Percentiles rank a stretch among this genome's conserved stretches.
Evolutionary conservation across 2,888 invertebrate species (phyloP).

Genomic region (Drosophila suboccidentalis): DNA sequence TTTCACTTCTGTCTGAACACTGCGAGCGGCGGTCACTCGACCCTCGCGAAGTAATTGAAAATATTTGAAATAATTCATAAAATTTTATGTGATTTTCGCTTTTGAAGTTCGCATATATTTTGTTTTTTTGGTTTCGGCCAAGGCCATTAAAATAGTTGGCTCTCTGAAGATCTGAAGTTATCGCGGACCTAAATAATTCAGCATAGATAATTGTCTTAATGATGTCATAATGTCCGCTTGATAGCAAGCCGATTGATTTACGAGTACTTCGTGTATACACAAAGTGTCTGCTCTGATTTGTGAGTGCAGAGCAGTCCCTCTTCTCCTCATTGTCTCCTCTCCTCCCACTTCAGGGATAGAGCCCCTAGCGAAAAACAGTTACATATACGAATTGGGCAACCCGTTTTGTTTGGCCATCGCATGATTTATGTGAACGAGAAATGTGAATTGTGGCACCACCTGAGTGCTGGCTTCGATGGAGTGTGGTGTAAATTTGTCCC

Average conservation of each 20-base stretch:
- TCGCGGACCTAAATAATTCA: constrained; percentile 55
- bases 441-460: constrained; percentile 43
- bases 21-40: constrained; percentile 22
- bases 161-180: constrained; percentile 40
- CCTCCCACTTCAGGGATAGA: neutral
- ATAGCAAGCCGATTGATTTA: constrained; percentile 71
- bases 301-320: constrained; percentile 13
- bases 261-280: constrained; percentile 35
- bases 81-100: constrained; percentile 75
- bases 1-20: constrained; percentile 30
- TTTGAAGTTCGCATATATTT: constrained; percentile 50
- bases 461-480: constrained; percentile 31
- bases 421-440: constrained; percentile 70
- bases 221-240: constrained; percentile 75
- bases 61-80: constrained; percentile 81
- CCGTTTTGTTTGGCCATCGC: constrained; percentile 70
- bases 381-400: constrained; percentile 50
- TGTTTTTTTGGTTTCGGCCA: constrained; percentile 21
- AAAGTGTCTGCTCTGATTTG: constrained; percentile 30
- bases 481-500: constrained; percentile 46
- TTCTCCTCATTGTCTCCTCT: neutral
- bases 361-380: constrained; percentile 32
- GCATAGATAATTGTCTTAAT: constrained; percentile 76
- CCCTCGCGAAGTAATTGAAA: constrained; percentile 71
- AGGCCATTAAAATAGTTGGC: constrained; percentile 70